Evolutionary conservation across 2,888 invertebrate species (phyloP), one percentile per base, ranked within the genome.

Genomic region (Mythimna ferrago): DNA sequence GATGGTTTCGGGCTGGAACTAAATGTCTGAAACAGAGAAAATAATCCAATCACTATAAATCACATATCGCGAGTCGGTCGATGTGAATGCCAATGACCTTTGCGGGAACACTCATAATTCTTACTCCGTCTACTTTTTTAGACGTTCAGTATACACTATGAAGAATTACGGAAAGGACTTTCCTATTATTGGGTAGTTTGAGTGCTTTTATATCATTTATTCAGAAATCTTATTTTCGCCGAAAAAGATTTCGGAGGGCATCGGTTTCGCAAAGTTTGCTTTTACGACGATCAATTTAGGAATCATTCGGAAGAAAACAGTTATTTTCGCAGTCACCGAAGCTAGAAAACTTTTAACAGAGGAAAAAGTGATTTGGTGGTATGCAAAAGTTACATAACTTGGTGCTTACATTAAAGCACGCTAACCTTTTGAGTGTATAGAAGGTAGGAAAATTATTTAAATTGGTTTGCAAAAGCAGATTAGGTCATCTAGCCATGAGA

Each of bases 21-120:
- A 86, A 93, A 89, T 88, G 94, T 94, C 94, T 94, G 94, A 71
- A 93, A 94, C 86, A 85, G 76, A 89, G 89, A 87, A 86, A 82
- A 88, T 78, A 83, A 81, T 68, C 56, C 67, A 81, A 88, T 84
- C 62, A 82, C 66, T 75, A 83, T 78, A 88, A 83, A 87, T 88
- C 82, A 82, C 81, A 79, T 64, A 68, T 81, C 67, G 80, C 78
- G 73, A 78, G 75, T 81, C 78, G 86, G 81, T 89, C 87, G 84
- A 89, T 87, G 85, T 73, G 75, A 82, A 75, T 77, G 84, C 76
- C 89, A 87, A 82, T 85, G 88, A 88, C 85, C 90, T 88, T 86
- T 72, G 76, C 71, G 85, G 83, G 84, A 77, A 85, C 83, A 84
- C 83, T 89, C 81, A 82, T 81, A 80, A 86, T 85, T 85, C 86